These are phyloP conservation scores for Erebia epiphron DNA, from an alignment of 2,888 invertebrate genomes.

Conservation along the genomic window DNA sequence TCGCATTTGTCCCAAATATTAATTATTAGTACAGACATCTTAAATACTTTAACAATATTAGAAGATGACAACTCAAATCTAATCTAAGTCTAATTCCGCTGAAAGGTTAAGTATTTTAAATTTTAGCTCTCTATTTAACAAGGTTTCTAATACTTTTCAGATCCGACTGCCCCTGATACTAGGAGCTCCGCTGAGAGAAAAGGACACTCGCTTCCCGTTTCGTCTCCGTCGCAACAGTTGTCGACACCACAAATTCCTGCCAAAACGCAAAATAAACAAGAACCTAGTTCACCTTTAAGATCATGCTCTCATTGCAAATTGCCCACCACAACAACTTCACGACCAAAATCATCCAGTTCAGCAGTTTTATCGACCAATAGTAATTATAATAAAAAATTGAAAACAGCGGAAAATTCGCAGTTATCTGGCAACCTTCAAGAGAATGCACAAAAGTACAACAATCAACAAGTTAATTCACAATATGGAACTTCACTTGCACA, in stretches of 20 bases:
- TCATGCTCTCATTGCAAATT: constrained; percentile 84
- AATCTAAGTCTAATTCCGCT: background rate
- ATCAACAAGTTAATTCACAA: constrained; percentile 10
- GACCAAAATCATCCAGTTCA: constrained; percentile 46
- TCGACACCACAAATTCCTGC: constrained; percentile 28
- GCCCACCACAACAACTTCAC: constrained; percentile 74
- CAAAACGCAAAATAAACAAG: constrained; percentile 19
- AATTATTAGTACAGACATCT: background rate
- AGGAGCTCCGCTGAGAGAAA: constrained; percentile 46
- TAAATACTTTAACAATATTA: background rate
- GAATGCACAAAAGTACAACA: background rate
- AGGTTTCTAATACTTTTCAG: constrained; percentile 12
- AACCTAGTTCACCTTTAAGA: constrained; percentile 53
- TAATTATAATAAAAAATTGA: constrained; percentile 4
- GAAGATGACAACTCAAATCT: background rate
- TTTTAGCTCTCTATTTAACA: background rate
- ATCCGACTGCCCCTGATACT: constrained; percentile 30
- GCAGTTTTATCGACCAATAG: constrained; percentile 1
- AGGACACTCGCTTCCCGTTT: constrained; percentile 61
- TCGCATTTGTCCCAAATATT: too few relatives aligned
- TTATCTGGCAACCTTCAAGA: constrained; percentile 8
- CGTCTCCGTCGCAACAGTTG: constrained; percentile 47
- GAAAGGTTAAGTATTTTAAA: background rate
- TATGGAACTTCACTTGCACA: background rate
- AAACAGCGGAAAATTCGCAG: constrained; percentile 7